A percentile compares a stretch with the other conserved stretches of the same genome.
Conservation (phyloP, 2,113 vertebrate genomes). For the Apistogramma diplotaenia region DNA sequence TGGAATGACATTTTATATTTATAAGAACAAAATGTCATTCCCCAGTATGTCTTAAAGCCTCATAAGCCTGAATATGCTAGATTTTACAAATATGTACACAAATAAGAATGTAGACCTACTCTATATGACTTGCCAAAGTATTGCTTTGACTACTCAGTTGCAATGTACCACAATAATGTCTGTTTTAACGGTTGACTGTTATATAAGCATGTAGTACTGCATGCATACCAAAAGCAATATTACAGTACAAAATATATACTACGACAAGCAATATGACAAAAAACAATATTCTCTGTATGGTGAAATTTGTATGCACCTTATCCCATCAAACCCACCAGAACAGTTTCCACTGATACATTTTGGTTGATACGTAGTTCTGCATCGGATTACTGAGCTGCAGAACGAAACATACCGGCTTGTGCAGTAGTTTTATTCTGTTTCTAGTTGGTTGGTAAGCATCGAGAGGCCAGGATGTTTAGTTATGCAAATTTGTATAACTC, state of each 20-base stretch:
- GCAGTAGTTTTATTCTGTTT: not conserved
- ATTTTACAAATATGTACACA: conserved; percentile 16
- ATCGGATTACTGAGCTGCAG: not conserved
- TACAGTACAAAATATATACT: conserved; percentile 11
- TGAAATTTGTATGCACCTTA: not conserved
- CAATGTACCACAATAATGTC: not conserved
- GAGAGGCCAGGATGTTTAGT: not conserved
- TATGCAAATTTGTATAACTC: not conserved
- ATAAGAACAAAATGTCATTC: conserved; percentile 31
- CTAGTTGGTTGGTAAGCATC: not conserved
- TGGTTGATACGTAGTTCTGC: not conserved
- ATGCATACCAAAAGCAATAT: conserved; percentile 46
- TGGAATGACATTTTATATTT: conserved; percentile 39
- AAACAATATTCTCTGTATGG: not conserved
- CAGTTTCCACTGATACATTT: not conserved
- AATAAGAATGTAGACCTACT: conserved; percentile 20
- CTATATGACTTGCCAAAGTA: not conserved
- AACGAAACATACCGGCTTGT: not conserved
- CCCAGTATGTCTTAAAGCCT: not conserved
- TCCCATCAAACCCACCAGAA: not conserved
- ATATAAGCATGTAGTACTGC: conserved; percentile 55
- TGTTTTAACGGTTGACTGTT: conserved; percentile 23
- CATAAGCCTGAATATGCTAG: not conserved
- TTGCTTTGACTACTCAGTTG: not conserved
- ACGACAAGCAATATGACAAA: conserved; percentile 10